A percentile compares a stretch with the other conserved stretches of the same genome.
Conservation (phyloP, 2,888 invertebrate species). For the Hypercompe scribonia region DNA sequence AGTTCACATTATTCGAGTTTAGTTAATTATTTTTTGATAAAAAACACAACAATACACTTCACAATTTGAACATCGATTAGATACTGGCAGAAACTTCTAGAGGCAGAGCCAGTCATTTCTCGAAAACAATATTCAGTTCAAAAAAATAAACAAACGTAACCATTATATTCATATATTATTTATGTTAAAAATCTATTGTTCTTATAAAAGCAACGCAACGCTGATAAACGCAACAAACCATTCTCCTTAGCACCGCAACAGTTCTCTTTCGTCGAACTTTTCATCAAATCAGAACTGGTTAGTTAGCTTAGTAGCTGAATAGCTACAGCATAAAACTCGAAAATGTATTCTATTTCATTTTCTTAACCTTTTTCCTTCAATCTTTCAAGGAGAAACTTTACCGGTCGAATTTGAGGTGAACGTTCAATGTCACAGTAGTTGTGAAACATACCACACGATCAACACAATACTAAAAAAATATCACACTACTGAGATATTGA, state of each 20-base stretch:
- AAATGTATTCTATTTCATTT: too few species aligned
- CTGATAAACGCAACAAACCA: constrained; percentile 2
- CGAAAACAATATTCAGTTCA: neutral
- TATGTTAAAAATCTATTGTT: constrained; percentile 5
- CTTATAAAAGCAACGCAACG: neutral
- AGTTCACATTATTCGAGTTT: neutral
- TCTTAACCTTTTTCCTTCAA: too few species aligned
- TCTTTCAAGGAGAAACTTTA: too few species aligned
- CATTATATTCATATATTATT: neutral
- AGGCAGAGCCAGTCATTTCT: neutral
- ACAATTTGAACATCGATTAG: neutral
- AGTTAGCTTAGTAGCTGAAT: too few species aligned
- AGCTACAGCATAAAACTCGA: too few species aligned
- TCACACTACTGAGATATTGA: too few species aligned
- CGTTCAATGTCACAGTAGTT: neutral
- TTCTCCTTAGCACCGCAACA: neutral
- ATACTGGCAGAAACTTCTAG: neutral
- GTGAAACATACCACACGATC: neutral
- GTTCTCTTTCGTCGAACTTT: neutral
- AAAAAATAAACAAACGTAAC: neutral
- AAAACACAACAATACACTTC: neutral
- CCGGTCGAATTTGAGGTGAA: neutral
- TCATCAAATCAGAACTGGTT: too few species aligned
- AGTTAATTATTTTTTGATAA: neutral
- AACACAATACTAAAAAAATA: neutral